Evolutionary conservation across 2,888 invertebrate genomes (phyloP).

Genomic region (Drosophila rubida): DNA sequence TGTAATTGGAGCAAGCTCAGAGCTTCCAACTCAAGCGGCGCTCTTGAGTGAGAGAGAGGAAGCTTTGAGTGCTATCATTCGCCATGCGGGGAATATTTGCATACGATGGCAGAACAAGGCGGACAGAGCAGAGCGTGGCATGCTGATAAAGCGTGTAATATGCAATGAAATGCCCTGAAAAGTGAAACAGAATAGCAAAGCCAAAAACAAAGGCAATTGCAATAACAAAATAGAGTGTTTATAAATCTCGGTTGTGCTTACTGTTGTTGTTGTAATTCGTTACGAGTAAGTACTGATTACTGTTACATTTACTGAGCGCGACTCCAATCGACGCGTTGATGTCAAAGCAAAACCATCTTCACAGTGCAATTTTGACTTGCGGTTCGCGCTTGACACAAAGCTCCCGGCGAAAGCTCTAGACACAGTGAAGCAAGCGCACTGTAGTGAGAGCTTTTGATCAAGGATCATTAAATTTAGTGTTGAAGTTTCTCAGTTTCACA

Average conservation of each 20-base stretch:
- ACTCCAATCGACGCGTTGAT: conserved; percentile 17
- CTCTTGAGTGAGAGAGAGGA: conserved; percentile 10
- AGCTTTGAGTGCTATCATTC: conserved; percentile 27
- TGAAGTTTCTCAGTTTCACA: background rate
- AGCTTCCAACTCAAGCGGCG: conserved; percentile 12
- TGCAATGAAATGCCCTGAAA: conserved; percentile 28
- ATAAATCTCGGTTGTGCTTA: conserved; percentile 26
- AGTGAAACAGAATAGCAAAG: conserved; percentile 18
- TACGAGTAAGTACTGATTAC: conserved; percentile 34
- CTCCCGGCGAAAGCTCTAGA: conserved; percentile 29
- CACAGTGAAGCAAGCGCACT: conserved; percentile 13
- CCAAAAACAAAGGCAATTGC: conserved; percentile 11
- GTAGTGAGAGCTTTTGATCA: conserved; percentile 8
- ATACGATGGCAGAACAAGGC: conserved; percentile 30
- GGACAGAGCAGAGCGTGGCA: conserved; percentile 31
- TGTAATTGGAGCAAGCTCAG: conserved; percentile 18
- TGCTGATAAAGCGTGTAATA: conserved; percentile 51
- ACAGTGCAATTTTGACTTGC: conserved; percentile 51
- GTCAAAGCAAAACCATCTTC: conserved; percentile 9
- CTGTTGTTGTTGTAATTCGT: conserved; percentile 15
- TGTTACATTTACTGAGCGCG: conserved; percentile 37
- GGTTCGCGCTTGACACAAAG: conserved; percentile 35
- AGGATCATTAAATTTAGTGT: background rate
- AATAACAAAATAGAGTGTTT: conserved; percentile 7
- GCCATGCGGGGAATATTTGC: conserved; percentile 43